A percentile compares a stretch with the other conserved stretches of the same genome.
Evolutionary conservation across 2,888 invertebrate genomes (phyloP).

Genomic region (Petrophora chlorosata): DNA sequence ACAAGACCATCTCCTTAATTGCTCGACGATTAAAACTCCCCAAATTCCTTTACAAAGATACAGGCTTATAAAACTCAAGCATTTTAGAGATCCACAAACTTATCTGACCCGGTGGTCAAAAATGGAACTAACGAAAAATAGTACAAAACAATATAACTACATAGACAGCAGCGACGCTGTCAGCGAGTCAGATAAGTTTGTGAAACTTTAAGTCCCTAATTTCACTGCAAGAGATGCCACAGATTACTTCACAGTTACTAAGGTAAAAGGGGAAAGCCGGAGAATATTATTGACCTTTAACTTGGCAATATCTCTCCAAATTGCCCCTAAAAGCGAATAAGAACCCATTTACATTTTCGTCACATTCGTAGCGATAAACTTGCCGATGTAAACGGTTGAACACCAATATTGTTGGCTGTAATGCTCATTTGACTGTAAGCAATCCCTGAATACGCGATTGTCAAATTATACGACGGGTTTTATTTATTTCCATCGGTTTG

Average conservation of each 20-base stretch:
- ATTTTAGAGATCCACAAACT: too few species aligned
- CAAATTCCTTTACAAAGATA: slow-evolving; percentile 26
- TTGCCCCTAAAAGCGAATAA: slow-evolving; percentile 51
- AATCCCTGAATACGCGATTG: slow-evolving; percentile 53
- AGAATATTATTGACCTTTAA: slow-evolving; percentile 49
- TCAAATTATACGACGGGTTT: slow-evolving; percentile 50
- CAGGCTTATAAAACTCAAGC: slow-evolving; percentile 25
- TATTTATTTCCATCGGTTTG: slow-evolving; percentile 27
- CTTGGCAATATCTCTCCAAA: slow-evolving; percentile 50
- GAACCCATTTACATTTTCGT: slow-evolving; percentile 65
- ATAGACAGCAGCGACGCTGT: too few species aligned
- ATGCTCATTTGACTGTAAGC: slow-evolving; percentile 61
- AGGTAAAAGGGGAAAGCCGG: slow-evolving; percentile 26
- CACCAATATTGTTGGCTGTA: slow-evolving; percentile 63
- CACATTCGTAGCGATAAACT: slow-evolving; percentile 70
- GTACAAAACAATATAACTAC: too few species aligned
- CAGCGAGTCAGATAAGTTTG: too few species aligned
- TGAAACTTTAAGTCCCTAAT: slow-evolving; percentile 30
- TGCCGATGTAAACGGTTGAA: slow-evolving; percentile 62
- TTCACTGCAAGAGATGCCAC: slow-evolving; percentile 22
- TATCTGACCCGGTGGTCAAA: too few species aligned
- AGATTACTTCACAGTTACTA: too few species aligned
- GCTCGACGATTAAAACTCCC: slow-evolving; percentile 19
- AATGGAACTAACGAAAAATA: too few species aligned
- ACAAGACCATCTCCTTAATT: slow-evolving; percentile 14